These are phyloP conservation scores for Drosophila azteca DNA, from an alignment of 1,140 invertebrate species.

Conservation along the genomic window DNA sequence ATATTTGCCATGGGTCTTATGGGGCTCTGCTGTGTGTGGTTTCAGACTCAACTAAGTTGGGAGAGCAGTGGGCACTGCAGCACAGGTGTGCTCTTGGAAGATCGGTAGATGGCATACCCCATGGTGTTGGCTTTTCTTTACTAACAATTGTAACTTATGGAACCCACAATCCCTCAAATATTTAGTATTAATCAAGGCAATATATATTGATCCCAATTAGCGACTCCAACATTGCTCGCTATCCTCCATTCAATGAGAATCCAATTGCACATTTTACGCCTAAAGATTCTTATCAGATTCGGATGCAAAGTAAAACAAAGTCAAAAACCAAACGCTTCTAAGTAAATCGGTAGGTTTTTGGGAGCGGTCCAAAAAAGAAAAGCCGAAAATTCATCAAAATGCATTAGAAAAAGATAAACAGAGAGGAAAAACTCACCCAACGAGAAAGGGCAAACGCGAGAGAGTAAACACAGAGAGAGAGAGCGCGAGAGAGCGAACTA, in stretches of 20 bases:
- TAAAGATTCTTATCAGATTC: constrained; percentile 54
- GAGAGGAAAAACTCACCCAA: constrained; percentile 41
- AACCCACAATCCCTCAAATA: no score
- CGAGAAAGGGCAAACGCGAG: not conserved
- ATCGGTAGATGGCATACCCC: no score
- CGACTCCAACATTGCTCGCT: no score
- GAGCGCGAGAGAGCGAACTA: constrained; percentile 3
- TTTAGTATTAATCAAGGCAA: no score
- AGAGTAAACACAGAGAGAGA: not conserved
- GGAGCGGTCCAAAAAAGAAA: constrained; percentile 61
- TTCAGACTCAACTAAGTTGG: constrained; percentile 46
- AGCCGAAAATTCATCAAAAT: constrained; percentile 49
- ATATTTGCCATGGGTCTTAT: constrained; percentile 65
- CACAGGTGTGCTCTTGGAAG: constrained; percentile 46
- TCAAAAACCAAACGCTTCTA: constrained; percentile 33
- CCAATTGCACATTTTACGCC: constrained; percentile 1
- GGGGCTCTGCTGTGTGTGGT: constrained; percentile 34
- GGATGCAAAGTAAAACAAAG: constrained; percentile 34
- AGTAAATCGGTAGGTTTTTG: constrained; percentile 66
- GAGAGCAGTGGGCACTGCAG: not conserved
- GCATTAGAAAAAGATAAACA: constrained; percentile 70
- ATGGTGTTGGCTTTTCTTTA: no score
- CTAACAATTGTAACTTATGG: no score
- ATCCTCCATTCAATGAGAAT: not conserved
- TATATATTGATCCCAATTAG: no score